Base-by-base conservation (phyloP, 2,888 invertebrate genomes). In the Adelognathus sp. region DNA sequence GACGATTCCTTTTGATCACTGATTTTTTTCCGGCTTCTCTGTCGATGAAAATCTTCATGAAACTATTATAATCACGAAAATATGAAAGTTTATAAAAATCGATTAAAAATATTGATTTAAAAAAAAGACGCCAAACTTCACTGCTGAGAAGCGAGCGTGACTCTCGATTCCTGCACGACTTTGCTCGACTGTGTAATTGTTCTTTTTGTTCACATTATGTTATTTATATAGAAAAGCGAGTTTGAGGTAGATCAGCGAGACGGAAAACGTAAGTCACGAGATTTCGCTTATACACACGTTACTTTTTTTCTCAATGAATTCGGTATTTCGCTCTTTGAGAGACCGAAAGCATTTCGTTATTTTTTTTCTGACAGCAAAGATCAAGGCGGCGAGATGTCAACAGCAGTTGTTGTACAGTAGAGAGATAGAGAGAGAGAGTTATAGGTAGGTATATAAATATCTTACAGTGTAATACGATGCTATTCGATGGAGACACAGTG, bases 221-320 rank as follows among this genome's bases (percentile, higher is more conserved):
- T 46, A 67, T 52, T 14, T 54, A 9, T 29, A 1, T 44, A n/a
- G 24, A 52, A 50, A 50, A 2, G n/a, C n/a, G 31, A 31, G 52
- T 18, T 50, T 24, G 24, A 58, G 9, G 54, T 27, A 70, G 78
- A 78, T 78, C 78, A 70, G 78, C 74, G 78, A 74, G 74, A 74
- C 74, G 50, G 33, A 74, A 52, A 69, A 74, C 78, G 69, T 70
- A 64, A 74, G 64, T 69, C 56, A 64, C 69, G 74, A 78, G 64
- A 31, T 39, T 11, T 36, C n/a, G n/a, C 29, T n/a, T 27, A 54
- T 58, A 54, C n/a, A 63, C 9, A 7, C 6, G 7, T 41, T 60
- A 24, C 21, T 16, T 44, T 60, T 66, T 18, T 56, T 69, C 11
- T 9, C 27, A 63, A 54, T 60, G 56, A 78, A 50, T 73, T 56